Evolutionary conservation across 2,797 vertebrate genomes (phyloP).

Genomic region (Austrolebias charrua): DNA sequence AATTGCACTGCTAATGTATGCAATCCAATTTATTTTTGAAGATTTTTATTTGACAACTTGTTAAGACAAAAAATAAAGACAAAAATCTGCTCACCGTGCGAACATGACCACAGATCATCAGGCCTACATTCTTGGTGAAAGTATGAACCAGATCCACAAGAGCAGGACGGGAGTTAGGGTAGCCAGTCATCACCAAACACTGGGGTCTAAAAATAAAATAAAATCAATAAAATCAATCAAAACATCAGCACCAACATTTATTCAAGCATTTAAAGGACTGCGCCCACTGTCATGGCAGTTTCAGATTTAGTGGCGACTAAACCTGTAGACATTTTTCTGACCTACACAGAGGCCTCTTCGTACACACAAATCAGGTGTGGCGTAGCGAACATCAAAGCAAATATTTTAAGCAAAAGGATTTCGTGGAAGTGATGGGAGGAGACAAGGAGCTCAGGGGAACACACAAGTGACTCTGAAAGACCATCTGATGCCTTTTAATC

Average conservation of each 20-base stretch:
- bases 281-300: not conserved
- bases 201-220: slow-evolving; percentile 83
- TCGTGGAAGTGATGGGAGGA: slow-evolving; percentile 37
- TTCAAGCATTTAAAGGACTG: not conserved
- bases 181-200: slow-evolving; percentile 96
- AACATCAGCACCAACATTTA: not conserved
- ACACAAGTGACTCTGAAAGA: slow-evolving; percentile 50
- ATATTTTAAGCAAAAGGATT: slow-evolving; percentile 70
- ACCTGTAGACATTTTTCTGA: slow-evolving; percentile 27
- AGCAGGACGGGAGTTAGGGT: slow-evolving; percentile 93
- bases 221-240: slow-evolving; percentile 6
- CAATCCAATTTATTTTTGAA: no score
- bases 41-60: no score
- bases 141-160: slow-evolving; percentile 92
- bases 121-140: slow-evolving; percentile 97
- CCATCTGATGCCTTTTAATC: slow-evolving; percentile 65
- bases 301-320: slow-evolving; percentile 1
- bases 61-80: not conserved
- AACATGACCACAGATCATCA: slow-evolving; percentile 96
- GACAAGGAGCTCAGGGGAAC: slow-evolving; percentile 31
- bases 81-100: slow-evolving; percentile 82
- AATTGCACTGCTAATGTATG: no score
- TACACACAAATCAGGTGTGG: slow-evolving; percentile 18
- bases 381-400: slow-evolving; percentile 77
- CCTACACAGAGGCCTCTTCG: slow-evolving; percentile 28